Conservation (phyloP, 2,113 vertebrate genomes). For the Psammodynastes pulverulentus region DNA sequence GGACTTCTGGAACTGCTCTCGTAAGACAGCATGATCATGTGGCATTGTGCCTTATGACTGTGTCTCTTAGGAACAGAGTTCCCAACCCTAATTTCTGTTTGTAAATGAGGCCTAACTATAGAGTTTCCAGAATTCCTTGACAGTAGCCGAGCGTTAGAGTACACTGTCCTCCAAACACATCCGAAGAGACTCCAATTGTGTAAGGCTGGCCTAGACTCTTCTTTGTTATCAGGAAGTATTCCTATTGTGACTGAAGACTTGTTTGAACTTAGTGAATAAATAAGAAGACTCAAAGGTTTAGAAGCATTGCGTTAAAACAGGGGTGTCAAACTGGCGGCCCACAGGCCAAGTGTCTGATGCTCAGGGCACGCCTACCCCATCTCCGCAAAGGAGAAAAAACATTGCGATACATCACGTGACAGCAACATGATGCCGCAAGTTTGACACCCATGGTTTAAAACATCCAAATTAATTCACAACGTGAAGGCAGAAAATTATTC, state of each 20-base stretch:
- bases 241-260: not conserved
- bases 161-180: not conserved
- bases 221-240: not conserved
- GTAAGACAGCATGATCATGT: not conserved
- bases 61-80: not conserved
- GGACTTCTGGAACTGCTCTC: not conserved
- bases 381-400: no score
- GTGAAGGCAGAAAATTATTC: not conserved
- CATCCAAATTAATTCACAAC: not conserved
- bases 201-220: not conserved
- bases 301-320: not conserved
- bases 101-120: not conserved
- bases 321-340: no score
- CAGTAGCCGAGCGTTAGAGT: not conserved
- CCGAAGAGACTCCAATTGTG: not conserved
- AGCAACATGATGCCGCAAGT: no score
- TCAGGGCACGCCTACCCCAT: no score
- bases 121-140: not conserved
- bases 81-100: not conserved
- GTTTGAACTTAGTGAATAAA: not conserved
- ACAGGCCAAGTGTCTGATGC: no score
- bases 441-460: no score
- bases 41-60: not conserved
- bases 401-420: no score
- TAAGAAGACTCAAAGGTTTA: not conserved